phyloP scores from a whole-genome alignment of 2,113 vertebrate genomes.

The Rafetus swinhoei region DNA sequence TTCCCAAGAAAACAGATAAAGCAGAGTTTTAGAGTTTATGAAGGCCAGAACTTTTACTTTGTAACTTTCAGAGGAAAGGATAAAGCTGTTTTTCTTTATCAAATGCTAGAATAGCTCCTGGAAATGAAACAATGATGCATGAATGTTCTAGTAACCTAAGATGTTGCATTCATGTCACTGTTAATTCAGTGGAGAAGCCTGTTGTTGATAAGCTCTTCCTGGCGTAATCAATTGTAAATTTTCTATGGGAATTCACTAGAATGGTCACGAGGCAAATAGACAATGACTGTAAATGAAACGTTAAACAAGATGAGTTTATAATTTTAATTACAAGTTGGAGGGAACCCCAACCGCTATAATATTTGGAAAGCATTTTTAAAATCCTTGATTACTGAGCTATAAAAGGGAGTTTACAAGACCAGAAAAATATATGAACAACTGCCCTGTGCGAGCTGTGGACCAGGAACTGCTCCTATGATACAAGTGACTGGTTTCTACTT shows the following conservation, averaged over 20 bases:
- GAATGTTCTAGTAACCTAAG: conserved; percentile 14
- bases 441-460: not conserved
- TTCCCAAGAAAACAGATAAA: not conserved
- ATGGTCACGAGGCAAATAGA: conserved; percentile 14
- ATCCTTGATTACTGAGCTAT: not conserved
- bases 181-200: conserved; percentile 1
- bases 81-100: not conserved
- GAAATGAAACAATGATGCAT: conserved; percentile 32
- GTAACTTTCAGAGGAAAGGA: not conserved
- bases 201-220: conserved; percentile 9
- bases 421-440: not conserved
- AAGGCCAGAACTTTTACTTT: not conserved
- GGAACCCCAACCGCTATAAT: not conserved
- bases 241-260: not conserved
- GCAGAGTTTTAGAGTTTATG: not conserved
- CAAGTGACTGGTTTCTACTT: not conserved
- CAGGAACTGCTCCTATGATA: not conserved
- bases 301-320: conserved; percentile 21
- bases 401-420: not conserved
- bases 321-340: not conserved
- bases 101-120: conserved; percentile 27
- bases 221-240: not conserved
- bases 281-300: not conserved
- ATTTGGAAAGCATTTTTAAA: not conserved
- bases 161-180: not conserved